Evolutionary conservation across 1,140 invertebrate species (phyloP).

Genomic region (Schlechtendalia chinensis): DNA sequence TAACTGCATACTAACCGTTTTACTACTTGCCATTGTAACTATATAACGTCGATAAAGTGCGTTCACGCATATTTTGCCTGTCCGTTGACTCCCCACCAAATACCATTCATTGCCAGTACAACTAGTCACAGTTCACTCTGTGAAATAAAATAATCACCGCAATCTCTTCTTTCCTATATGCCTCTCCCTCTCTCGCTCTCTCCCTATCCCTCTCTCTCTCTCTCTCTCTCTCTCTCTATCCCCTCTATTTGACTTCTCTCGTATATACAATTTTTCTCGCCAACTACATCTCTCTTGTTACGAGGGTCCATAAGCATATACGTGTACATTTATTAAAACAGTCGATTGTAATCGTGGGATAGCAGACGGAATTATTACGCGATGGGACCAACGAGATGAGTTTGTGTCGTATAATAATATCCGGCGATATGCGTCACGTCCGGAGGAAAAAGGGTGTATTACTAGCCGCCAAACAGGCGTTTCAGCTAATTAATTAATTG

Average conservation of each 20-base stretch:
- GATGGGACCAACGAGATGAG: conserved; percentile 4
- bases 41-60: conserved; percentile 4
- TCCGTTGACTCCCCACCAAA: too few relatives aligned
- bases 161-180: neutral
- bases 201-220: neutral
- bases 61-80: conserved; percentile 5
- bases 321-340: conserved; percentile 7
- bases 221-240: neutral
- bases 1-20: conserved; percentile 6
- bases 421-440: conserved; percentile 40
- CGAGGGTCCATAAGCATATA: neutral
- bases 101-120: too few relatives aligned
- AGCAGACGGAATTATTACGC: conserved; percentile 8
- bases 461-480: conserved; percentile 22
- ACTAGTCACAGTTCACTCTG: neutral
- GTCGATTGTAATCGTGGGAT: conserved; percentile 34
- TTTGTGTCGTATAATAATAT: conserved; percentile 7
- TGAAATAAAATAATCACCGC: conserved; percentile 8
- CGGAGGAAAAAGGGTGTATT: conserved; percentile 38
- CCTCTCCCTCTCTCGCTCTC: neutral
- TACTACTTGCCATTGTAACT: conserved; percentile 7
- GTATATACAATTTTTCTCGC: too few relatives aligned
- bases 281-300: neutral
- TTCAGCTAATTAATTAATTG: conserved; percentile 36
- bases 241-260: neutral